Conservation (phyloP, 2,888 invertebrate genomes). For the Drosophila tripunctata region DNA sequence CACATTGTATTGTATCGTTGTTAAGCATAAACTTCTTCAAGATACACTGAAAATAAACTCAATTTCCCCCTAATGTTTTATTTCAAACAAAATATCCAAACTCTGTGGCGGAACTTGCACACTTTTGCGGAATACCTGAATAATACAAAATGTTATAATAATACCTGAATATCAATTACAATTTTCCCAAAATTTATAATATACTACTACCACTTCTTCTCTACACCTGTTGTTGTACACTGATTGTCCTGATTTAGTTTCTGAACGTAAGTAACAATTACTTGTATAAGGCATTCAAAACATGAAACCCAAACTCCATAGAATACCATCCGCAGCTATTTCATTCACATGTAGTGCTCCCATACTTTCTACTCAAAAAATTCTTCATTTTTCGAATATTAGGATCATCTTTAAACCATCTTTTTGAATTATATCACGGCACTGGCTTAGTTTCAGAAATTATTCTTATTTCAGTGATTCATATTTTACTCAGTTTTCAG, state of each 20-base stretch:
- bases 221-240: constrained; percentile 37
- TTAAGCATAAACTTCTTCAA: constrained; percentile 6
- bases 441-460: too few relatives aligned
- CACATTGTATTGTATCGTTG: constrained; percentile 12
- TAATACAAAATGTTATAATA: constrained; percentile 5
- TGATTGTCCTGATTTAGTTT: constrained; percentile 69
- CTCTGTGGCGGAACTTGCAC: constrained; percentile 67
- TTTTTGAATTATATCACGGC: too few relatives aligned
- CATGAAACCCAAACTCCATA: constrained; percentile 16
- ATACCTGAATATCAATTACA: constrained; percentile 15
- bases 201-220: constrained; percentile 19
- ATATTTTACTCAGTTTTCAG: too few relatives aligned
- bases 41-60: constrained; percentile 45
- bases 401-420: too few relatives aligned
- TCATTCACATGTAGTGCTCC: too few relatives aligned
- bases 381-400: too few relatives aligned
- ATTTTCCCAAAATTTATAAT: constrained; percentile 8
- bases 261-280: constrained; percentile 73
- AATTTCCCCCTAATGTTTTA: constrained; percentile 64
- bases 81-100: constrained; percentile 60
- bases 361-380: too few relatives aligned
- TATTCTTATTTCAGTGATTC: too few relatives aligned
- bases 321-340: constrained; percentile 30
- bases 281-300: constrained; percentile 37
- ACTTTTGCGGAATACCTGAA: constrained; percentile 61